phyloP scores from a whole-genome alignment of 2,888 invertebrate species.

The Crematogaster levior region DNA sequence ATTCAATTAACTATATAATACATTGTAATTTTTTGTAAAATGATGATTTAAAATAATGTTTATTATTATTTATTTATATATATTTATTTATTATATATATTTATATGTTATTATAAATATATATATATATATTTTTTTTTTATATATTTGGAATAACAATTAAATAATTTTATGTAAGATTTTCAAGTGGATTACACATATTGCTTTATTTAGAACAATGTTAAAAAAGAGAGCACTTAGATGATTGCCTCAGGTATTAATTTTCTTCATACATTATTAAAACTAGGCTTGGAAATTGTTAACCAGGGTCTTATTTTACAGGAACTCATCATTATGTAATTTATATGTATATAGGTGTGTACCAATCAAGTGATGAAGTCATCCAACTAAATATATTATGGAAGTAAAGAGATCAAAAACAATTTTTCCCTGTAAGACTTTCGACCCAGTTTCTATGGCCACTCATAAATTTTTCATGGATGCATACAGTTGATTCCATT shows the following conservation, averaged over 20 bases:
- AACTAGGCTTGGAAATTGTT: slow-evolving; percentile 16
- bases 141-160: background rate
- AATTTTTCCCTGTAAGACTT: background rate
- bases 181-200: background rate
- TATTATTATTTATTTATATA: too few species aligned
- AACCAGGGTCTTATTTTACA: background rate
- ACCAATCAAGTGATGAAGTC: background rate
- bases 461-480: slow-evolving; percentile 19
- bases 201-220: background rate
- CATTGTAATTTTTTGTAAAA: background rate
- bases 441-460: background rate
- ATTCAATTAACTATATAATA: background rate
- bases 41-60: too few species aligned
- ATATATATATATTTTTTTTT: too few species aligned
- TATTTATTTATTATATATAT: too few species aligned
- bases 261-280: slow-evolving; percentile 8
- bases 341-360: slow-evolving; percentile 37
- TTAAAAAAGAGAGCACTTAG: slow-evolving; percentile 13
- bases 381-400: background rate
- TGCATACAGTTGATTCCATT: background rate
- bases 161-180: background rate
- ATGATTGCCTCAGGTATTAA: slow-evolving; percentile 7
- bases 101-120: too few species aligned
- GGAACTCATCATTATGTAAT: slow-evolving; percentile 15
- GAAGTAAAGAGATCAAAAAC: slow-evolving; percentile 4